Base-by-base conservation (phyloP, 2,797 vertebrate genomes). In the Xerus rutilus region DNA sequence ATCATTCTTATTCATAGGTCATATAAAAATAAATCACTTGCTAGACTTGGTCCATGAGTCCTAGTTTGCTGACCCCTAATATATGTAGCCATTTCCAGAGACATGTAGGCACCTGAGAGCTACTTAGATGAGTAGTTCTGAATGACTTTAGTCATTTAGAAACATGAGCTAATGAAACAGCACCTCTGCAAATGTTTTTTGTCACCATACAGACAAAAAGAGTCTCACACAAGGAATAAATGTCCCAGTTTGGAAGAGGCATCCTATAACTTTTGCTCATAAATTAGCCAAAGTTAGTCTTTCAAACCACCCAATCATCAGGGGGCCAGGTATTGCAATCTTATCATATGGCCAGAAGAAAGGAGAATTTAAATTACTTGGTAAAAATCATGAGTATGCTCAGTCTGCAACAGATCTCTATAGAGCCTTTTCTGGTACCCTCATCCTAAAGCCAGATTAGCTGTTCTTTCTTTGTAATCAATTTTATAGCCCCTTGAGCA, bases 221-320 rank as follows among this genome's bases (percentile, higher is more conserved):
- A 76, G 47, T 67, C 49, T 92, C 28, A 49, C 12, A 65, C 35
- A 74, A 49, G 57, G 30, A 49, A 49, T 30, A 81, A 87, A 87
- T 17, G 20, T 7, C 74, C 35, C 21, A 59, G 47, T 76, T 32
- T 83, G 11, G 6, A 96, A 90, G 64, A 35, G n/a, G 65, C 25
- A 67, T 13, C 62, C n/a, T 49, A 1, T 49, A 91, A 86, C 43
- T 74, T 83, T 65, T 47, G 32, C 30, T 93, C 47, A 70, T 15
- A 91, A 94, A 73, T 5, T 64, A 54, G 20, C 32, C 65, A 77
- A 88, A 88, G 89, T 89, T 84, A 14, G 32, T 74, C 57, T 78
- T 89, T 95, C 7, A 11, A 57, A 13, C 13, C 45, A 83, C 1
- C 4, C 28, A 74, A 83, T n/a, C 39, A 43, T 14, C 47, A 73